Conservation (phyloP, 2,888 invertebrate species). For the Hydrotaea cyrtoneurina region DNA sequence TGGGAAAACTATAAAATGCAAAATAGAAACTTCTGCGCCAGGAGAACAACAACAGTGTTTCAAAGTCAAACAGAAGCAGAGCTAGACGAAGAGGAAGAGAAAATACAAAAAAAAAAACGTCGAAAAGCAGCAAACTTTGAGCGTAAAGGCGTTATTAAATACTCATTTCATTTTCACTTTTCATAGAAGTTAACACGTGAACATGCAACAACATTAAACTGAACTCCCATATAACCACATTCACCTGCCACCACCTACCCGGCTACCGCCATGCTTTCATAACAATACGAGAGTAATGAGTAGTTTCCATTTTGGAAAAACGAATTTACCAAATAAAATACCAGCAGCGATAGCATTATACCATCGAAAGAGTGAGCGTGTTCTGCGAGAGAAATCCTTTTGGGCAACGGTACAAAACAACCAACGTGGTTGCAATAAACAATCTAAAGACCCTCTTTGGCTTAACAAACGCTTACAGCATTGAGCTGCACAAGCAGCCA, state of each 20-base stretch:
- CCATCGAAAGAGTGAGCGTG: neutral
- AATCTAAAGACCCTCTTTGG: slow-evolving; percentile 5
- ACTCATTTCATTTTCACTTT: slow-evolving; percentile 38
- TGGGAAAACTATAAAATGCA: slow-evolving; percentile 32
- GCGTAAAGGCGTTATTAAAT: slow-evolving; percentile 38
- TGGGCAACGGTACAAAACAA: neutral
- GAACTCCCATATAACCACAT: neutral
- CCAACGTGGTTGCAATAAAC: neutral
- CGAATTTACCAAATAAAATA: slow-evolving; percentile 7
- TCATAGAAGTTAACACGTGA: slow-evolving; percentile 19
- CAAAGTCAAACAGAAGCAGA: slow-evolving; percentile 53
- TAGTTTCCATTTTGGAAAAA: neutral
- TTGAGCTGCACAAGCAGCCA: slow-evolving; percentile 18
- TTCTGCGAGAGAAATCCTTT: slow-evolving; percentile 5
- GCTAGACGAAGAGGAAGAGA: neutral
- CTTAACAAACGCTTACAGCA: slow-evolving; percentile 26
- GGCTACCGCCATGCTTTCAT: neutral
- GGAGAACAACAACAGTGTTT: slow-evolving; percentile 38
- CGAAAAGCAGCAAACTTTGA: slow-evolving; percentile 36
- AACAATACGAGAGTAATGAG: neutral
- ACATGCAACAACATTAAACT: neutral
- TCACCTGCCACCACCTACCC: neutral
- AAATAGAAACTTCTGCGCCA: neutral
- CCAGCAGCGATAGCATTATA: neutral
- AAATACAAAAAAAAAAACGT: neutral